Conservation (phyloP, 2,113 vertebrate genomes). For the Cynoglossus semilaevis region DNA sequence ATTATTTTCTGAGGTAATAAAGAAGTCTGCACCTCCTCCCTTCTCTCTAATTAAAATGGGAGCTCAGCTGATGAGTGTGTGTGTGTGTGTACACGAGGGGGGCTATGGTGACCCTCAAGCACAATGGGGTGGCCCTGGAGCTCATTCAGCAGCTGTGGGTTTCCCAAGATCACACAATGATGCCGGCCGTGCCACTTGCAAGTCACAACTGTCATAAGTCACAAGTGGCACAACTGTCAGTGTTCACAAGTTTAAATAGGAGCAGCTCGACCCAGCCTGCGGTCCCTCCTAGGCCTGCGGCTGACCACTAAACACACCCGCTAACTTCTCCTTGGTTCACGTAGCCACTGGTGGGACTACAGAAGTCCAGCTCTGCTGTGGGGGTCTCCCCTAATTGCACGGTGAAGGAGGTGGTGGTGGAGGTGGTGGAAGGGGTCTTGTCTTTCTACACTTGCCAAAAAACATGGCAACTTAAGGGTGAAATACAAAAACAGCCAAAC, state of each 20-base stretch:
- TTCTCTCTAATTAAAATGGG: slow-evolving; percentile 61
- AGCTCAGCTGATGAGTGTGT: slow-evolving; percentile 54
- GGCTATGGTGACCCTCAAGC: slow-evolving; percentile 65
- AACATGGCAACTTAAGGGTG: slow-evolving; percentile 52
- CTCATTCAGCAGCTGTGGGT: slow-evolving; percentile 83
- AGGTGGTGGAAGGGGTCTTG: not conserved
- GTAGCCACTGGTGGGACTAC: slow-evolving; percentile 68
- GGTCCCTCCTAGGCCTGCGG: slow-evolving; percentile 61
- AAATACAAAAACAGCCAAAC: slow-evolving; percentile 35
- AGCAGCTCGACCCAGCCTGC: slow-evolving; percentile 52
- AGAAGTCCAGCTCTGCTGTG: slow-evolving; percentile 48
- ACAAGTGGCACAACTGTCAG: slow-evolving; percentile 74
- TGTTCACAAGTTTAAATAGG: slow-evolving; percentile 77
- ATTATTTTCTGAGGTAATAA: slow-evolving; percentile 57
- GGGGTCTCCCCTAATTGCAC: slow-evolving; percentile 64
- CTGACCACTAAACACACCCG: slow-evolving; percentile 71
- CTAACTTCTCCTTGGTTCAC: slow-evolving; percentile 60
- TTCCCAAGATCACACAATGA: slow-evolving; percentile 86
- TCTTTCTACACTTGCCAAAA: slow-evolving; percentile 42
- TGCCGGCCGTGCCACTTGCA: slow-evolving; percentile 74
- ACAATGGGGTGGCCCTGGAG: slow-evolving; percentile 72
- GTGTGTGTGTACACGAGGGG: slow-evolving; percentile 63
- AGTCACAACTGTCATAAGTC: no score
- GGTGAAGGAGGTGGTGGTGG: slow-evolving; percentile 13
- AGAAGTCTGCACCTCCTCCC: slow-evolving; percentile 39